Evolutionary conservation across 2,797 vertebrate species (phyloP), one percentile per base, ranked within the genome.

Genomic region (Anniella stebbinsi): DNA sequence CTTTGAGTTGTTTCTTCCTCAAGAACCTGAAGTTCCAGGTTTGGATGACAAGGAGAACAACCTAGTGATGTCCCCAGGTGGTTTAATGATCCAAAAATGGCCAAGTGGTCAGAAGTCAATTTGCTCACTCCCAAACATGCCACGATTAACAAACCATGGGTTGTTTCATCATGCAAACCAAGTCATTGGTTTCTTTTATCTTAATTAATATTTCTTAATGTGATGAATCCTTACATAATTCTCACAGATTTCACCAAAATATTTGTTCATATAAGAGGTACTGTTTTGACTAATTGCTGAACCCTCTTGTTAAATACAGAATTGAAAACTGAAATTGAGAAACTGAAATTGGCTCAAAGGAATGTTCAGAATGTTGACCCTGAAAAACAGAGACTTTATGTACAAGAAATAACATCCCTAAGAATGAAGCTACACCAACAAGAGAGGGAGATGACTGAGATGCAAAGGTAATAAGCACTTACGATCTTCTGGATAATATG

Each of bases 271-370:
- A 63, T 57, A 84, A 6, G 28, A 30, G 3, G 51, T 67, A 21
- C 60, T 66, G 38, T 51, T 78, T 15, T 81, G 73, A 78, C 36
- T 80, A 45, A 1, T n/a, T 90, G 0, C 80, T 1, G 88, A 8
- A 77, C 73, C 85, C 36, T 17, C 90, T 93, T 95, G 13, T 89
- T 36, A 80, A 51, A 45, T 90, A 76, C 87, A 99, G 99, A 99
- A 89, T 90, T 99, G 93, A 99, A 99, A 96, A 98, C 98, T 69
- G 99, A 99, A 97, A 99, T 99, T 93, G 98, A 99, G 93, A 99
- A 99, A 94, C 96, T 99, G 91, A 98, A 97, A 91, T 97, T 98
- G 0, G 98, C 98, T 90, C 99, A 99, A 95, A 98, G 96, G 95
- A 99, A 96, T 67, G 95, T 96, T 78, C 97, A 96, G 89, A 98